Evolutionary conservation across 2,888 invertebrate genomes (phyloP), one percentile per base, ranked within the genome.

Genomic region (Cataglyphis cursor): DNA sequence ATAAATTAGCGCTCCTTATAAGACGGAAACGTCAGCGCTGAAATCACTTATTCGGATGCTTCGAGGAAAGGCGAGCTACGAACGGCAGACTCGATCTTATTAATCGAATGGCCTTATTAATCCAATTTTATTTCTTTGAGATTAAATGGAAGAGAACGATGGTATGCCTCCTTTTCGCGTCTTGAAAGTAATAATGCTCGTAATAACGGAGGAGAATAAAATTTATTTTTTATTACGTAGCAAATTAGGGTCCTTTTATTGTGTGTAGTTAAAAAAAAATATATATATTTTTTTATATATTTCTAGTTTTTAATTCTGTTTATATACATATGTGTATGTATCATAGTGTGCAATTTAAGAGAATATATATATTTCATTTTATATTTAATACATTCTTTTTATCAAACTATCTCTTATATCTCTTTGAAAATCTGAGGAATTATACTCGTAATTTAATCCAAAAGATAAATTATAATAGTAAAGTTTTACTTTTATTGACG

Each of bases 1-100:
- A 74, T 62, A 74, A 61, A 74, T 74, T 62, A 48, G 21, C n/a
- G 44, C 48, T 62, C 24, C 62, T 62, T 74, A 44, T 74, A 74
- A 24, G 48, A 74, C 12, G 21, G 21, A 74, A 59, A 72, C 12
- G 24, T 10, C 38, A 48, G 18, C 5, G 28, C 10, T 51, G 48
- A 21, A 48, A n/a, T 59, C 41, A 57, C 51, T 51, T 51, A 15
- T 28, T 12, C n/a, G 28, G 28, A 8, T 38, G 0, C 21, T 38
- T 59, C 1, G 41, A 44, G 41, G 10, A 73, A 12, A 73, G 41
- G 2, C 31, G 21, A n/a, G 21, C n/a, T 64, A 24, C 38, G 12
- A 28, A 31, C n/a, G 41, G 4, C 15, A 44, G 4, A 59, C 28
- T n/a, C 15, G n/a, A 61, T 6, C n/a, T 70, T 57, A 35, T 38